These are phyloP conservation scores for Camponotus vicinus DNA, from an alignment of 1,140 invertebrate species.

Conservation along the genomic window DNA sequence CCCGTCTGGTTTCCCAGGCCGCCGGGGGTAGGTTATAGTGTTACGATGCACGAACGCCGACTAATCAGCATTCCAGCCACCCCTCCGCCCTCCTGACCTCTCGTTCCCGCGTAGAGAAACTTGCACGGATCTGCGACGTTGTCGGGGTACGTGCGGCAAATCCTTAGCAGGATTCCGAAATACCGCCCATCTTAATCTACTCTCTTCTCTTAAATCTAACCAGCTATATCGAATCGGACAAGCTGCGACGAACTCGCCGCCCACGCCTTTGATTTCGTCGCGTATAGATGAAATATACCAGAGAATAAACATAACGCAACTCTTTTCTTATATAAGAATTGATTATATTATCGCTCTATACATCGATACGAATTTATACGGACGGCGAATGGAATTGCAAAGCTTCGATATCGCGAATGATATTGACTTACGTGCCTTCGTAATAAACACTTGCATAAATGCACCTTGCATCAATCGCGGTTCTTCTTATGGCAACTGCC, in stretches of 20 bases:
- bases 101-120: conserved; percentile 68
- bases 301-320: conserved; percentile 11
- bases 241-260: conserved; percentile 10
- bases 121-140: conserved; percentile 79
- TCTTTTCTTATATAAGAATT: neutral
- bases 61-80: conserved; percentile 86
- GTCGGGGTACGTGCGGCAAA: conserved; percentile 84
- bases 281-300: neutral
- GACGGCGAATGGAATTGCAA: conserved; percentile 2
- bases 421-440: conserved; percentile 4
- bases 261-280: conserved; percentile 3
- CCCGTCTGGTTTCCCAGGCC: conserved; percentile 77
- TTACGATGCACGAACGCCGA: conserved; percentile 84
- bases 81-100: conserved; percentile 47
- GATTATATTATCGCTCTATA: neutral
- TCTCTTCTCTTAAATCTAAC: conserved; percentile 62
- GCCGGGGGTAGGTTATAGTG: conserved; percentile 84
- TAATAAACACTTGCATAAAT: neutral
- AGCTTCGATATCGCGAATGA: conserved; percentile 2
- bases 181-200: conserved; percentile 77
- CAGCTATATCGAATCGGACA: conserved; percentile 47
- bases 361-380: neutral
- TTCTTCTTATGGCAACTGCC: conserved; percentile 31
- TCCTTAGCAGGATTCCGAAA: conserved; percentile 83
- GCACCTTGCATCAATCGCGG: conserved; percentile 43